phyloP scores from a whole-genome alignment of 1,140 invertebrate genomes.

The Frieseomelitta varia region DNA sequence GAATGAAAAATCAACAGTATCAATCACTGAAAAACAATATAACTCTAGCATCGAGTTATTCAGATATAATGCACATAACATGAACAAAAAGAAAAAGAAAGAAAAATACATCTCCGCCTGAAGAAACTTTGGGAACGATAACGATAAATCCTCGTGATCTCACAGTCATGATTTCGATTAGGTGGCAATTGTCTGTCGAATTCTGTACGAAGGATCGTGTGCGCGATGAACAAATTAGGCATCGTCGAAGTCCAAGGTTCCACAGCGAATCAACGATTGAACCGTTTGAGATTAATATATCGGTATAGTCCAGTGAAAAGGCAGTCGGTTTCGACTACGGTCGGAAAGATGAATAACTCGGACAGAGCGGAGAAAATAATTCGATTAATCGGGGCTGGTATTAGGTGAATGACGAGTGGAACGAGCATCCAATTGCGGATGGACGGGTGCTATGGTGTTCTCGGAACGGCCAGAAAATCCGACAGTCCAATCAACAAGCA shows the following conservation, averaged over 20 bases:
- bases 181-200: too few species aligned
- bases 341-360: constrained; percentile 14
- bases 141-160: too few species aligned
- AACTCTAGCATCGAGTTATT: too few species aligned
- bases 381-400: constrained; percentile 9
- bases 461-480: constrained; percentile 33
- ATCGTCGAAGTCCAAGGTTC: not conserved
- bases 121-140: too few species aligned
- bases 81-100: too few species aligned
- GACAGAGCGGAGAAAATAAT: constrained; percentile 30
- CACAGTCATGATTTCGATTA: too few species aligned
- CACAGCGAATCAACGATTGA: too few species aligned
- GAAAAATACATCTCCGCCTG: too few species aligned
- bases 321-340: not conserved
- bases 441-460: not conserved
- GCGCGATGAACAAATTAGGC: not conserved
- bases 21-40: too few species aligned
- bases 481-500: not conserved
- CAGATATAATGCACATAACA: too few species aligned
- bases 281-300: constrained; percentile 16
- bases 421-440: constrained; percentile 8
- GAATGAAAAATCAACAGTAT: too few species aligned
- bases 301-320: not conserved
- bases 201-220: too few species aligned
- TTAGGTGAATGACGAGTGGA: constrained; percentile 23